These are phyloP conservation scores for Camponotus vicinus DNA, from an alignment of 1,140 invertebrate genomes.

Conservation along the genomic window DNA sequence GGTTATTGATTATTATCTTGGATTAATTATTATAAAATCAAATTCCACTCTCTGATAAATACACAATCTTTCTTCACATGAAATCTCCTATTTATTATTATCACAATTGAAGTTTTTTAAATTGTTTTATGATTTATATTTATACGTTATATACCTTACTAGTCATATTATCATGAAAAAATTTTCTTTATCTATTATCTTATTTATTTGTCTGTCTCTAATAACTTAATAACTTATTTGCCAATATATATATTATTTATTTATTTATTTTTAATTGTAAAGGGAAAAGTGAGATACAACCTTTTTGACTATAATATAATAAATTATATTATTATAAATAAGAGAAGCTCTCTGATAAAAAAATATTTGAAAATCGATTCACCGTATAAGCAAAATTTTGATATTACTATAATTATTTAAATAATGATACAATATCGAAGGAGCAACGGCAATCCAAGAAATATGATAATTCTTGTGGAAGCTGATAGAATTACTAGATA, in stretches of 20 bases:
- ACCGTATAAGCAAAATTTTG: conserved; percentile 15
- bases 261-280: too few relatives aligned
- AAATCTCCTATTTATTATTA: not conserved
- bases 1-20: conserved; percentile 23
- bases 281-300: not conserved
- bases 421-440: not conserved
- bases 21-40: conserved; percentile 36
- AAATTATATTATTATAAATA: not conserved
- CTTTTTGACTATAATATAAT: not conserved
- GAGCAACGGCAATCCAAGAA: not conserved
- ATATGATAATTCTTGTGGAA: conserved; percentile 26
- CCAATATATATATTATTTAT: not conserved
- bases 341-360: not conserved
- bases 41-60: not conserved
- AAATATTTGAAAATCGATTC: not conserved
- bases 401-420: not conserved
- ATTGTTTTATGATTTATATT: not conserved
- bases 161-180: not conserved
- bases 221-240: not conserved
- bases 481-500: conserved; percentile 27
- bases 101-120: not conserved
- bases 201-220: not conserved
- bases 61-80: not conserved
- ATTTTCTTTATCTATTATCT: not conserved
- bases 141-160: not conserved